These are phyloP conservation scores for Glaucomys volans DNA, from an alignment of 2,113 vertebrate genomes.

Conservation along the genomic window DNA sequence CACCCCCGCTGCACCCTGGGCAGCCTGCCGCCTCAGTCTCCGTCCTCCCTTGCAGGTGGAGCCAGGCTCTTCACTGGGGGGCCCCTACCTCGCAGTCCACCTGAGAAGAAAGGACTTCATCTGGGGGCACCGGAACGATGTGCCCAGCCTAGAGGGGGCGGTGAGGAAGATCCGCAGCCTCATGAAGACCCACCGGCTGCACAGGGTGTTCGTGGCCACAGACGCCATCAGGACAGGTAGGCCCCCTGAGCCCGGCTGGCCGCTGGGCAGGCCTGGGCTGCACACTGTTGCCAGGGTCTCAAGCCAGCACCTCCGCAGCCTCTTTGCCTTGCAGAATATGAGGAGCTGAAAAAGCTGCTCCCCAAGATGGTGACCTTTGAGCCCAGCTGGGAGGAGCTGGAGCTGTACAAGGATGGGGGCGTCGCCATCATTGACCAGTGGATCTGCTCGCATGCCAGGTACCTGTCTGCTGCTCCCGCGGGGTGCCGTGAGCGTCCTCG, in stretches of 20 bases:
- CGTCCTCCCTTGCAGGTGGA: constrained; percentile 86
- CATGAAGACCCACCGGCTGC: constrained; percentile 90
- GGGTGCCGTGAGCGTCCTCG: no score
- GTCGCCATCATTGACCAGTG: constrained; percentile 98
- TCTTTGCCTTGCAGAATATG: constrained; percentile 87
- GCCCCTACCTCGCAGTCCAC: constrained; percentile 94
- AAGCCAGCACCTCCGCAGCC: no score
- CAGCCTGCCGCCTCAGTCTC: background rate
- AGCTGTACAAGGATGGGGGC: constrained; percentile 95
- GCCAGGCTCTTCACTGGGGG: constrained; percentile 91
- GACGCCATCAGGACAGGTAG: constrained; percentile 94
- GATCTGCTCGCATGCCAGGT: constrained; percentile 97
- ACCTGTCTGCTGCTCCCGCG: no score
- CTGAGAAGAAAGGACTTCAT: constrained; percentile 96
- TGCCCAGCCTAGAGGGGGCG: constrained; percentile 93
- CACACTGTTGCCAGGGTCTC: no score
- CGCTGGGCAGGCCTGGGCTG: background rate
- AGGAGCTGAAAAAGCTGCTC: constrained; percentile 89
- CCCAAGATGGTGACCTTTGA: constrained; percentile 95
- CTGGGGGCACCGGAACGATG: constrained; percentile 97
- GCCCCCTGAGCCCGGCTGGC: background rate
- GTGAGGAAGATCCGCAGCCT: constrained; percentile 92
- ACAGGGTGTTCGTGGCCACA: constrained; percentile 95
- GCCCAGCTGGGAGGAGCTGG: constrained; percentile 91
- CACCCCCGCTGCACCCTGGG: fast-evolving